Evolutionary conservation across 2,113 vertebrate species (phyloP).

Genomic region (Coracopsis vasa): DNA sequence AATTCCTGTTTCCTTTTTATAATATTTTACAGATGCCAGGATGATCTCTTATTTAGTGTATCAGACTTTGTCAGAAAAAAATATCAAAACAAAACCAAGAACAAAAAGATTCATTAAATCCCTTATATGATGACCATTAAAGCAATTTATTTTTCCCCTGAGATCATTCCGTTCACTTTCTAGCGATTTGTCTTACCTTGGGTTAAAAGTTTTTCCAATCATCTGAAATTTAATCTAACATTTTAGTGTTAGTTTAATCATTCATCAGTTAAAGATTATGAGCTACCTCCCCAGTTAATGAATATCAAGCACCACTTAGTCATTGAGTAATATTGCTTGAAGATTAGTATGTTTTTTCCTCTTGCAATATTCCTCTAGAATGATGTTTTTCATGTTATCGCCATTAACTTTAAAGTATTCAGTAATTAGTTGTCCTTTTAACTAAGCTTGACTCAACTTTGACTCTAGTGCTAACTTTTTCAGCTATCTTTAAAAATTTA

Average conservation of each 20-base stretch:
- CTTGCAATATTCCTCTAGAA: not conserved
- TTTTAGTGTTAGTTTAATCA: slow-evolving; percentile 44
- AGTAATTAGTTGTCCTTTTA: slow-evolving; percentile 13
- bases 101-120: not conserved
- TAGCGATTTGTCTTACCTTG: not conserved
- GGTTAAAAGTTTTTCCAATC: slow-evolving; percentile 9
- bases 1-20: not conserved
- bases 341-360: not conserved
- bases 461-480: not conserved
- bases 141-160: not conserved
- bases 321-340: not conserved
- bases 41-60: not conserved
- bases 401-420: not conserved
- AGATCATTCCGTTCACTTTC: not conserved
- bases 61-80: not conserved
- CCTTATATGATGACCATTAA: not conserved
- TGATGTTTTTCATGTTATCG: not conserved
- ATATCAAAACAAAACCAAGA: not conserved
- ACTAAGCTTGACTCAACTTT: not conserved
- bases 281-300: slow-evolving; percentile 23
- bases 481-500: not conserved
- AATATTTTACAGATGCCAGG: not conserved
- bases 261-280: slow-evolving; percentile 32
- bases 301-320: slow-evolving; percentile 25
- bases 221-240: slow-evolving; percentile 17